Evolutionary conservation across 2,797 vertebrate species (phyloP).

Genomic region (Oreonectes daqikongensis): DNA sequence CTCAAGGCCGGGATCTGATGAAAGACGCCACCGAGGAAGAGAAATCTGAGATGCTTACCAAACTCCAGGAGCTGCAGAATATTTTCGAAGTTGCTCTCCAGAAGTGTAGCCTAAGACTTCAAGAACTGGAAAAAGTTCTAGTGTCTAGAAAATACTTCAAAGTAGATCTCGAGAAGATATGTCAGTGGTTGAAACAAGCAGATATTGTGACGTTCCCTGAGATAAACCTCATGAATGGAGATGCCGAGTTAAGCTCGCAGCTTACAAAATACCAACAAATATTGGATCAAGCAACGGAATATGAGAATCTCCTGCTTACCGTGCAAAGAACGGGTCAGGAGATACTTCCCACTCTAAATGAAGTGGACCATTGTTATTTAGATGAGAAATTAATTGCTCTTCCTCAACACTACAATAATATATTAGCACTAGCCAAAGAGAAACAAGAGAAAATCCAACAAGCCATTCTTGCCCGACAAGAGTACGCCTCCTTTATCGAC

Average conservation of each 20-base stretch:
- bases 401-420: slow-evolving; percentile 89
- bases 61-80: slow-evolving; percentile 88
- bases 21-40: slow-evolving; percentile 90
- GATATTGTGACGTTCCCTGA: slow-evolving; percentile 94
- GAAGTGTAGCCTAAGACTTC: slow-evolving; percentile 83
- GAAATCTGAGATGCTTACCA: slow-evolving; percentile 84
- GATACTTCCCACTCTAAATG: slow-evolving; percentile 88
- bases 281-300: slow-evolving; percentile 90
- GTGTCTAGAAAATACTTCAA: slow-evolving; percentile 95
- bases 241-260: slow-evolving; percentile 80
- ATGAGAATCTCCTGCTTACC: slow-evolving; percentile 90
- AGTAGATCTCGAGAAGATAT: slow-evolving; percentile 93
- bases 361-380: slow-evolving; percentile 92
- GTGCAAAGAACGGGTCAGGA: slow-evolving; percentile 93
- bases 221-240: slow-evolving; percentile 87
- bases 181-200: slow-evolving; percentile 90
- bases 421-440: slow-evolving; percentile 89
- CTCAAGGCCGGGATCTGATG: slow-evolving; percentile 90
- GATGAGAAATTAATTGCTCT: slow-evolving; percentile 89
- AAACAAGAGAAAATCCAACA: slow-evolving; percentile 91
- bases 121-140: slow-evolving; percentile 89
- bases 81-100: slow-evolving; percentile 85
- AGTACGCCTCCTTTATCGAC: slow-evolving; percentile 89
- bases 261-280: slow-evolving; percentile 87
- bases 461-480: slow-evolving; percentile 85